A percentile compares a stretch with the other conserved stretches of the same genome.
These are phyloP conservation scores for Esox lucius DNA, from an alignment of 2,797 vertebrate species.

Conservation along the genomic window DNA sequence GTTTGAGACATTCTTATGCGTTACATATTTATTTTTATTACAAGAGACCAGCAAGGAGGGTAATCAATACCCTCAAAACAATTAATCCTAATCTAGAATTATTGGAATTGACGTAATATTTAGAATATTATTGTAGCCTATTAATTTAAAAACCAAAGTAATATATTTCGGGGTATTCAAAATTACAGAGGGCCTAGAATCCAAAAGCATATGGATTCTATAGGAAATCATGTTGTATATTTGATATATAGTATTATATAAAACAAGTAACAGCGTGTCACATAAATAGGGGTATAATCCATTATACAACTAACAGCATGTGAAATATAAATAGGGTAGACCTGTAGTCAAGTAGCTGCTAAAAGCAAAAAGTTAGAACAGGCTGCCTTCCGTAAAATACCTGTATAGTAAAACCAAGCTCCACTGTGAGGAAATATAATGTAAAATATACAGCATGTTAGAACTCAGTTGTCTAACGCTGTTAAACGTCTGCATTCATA, in stretches of 20 bases:
- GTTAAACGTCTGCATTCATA: not conserved
- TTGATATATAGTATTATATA: no score
- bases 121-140: not conserved
- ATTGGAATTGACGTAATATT: not conserved
- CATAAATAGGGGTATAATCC: no score
- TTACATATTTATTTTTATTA: not conserved
- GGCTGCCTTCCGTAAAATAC: slow-evolving; percentile 12
- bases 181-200: not conserved
- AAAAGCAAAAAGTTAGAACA: slow-evolving; percentile 10
- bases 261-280: no score
- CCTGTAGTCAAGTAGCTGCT: no score
- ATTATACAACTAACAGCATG: no score
- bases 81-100: not conserved
- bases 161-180: not conserved
- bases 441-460: not conserved
- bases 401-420: slow-evolving; percentile 7
- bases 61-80: not conserved
- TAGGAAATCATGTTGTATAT: no score
- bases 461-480: no score
- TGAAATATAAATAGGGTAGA: no score
- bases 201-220: no score
- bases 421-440: not conserved
- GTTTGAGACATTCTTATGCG: no score
- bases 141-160: not conserved
- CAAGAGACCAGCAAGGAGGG: not conserved